Evolutionary conservation across 1,140 invertebrate genomes (phyloP).

Genomic region (Drosophila bifasciata): DNA sequence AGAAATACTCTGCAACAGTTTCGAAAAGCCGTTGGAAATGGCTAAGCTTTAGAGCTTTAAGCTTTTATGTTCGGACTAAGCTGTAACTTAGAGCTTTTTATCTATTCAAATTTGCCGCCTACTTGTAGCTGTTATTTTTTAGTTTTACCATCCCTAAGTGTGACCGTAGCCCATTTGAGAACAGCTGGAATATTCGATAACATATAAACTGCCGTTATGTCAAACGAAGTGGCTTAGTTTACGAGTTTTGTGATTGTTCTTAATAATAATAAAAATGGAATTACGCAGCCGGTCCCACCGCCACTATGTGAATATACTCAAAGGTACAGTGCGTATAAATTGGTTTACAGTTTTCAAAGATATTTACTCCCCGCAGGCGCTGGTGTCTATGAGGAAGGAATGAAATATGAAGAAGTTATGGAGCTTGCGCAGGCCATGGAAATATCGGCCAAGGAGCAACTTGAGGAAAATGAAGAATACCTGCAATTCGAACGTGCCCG

Average conservation of each 20-base stretch:
- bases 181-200: conserved; percentile 17
- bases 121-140: background rate
- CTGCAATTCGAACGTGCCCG: conserved; percentile 28
- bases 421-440: conserved; percentile 47
- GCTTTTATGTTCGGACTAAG: no score
- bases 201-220: conserved; percentile 18
- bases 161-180: background rate
- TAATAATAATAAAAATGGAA: conserved; percentile 36
- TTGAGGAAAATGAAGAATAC: background rate
- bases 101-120: no score
- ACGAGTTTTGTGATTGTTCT: no score
- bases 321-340: background rate
- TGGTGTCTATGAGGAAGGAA: conserved; percentile 62
- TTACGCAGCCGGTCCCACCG: conserved; percentile 8
- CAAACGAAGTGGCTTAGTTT: background rate
- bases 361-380: conserved; percentile 6
- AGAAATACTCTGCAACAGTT: no score
- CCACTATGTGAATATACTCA: conserved; percentile 19
- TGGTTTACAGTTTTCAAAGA: background rate
- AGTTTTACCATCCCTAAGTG: conserved; percentile 3
- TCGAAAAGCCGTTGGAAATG: no score
- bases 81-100: no score
- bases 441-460: conserved; percentile 10
- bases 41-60: background rate
- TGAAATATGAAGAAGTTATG: conserved; percentile 62